Evolutionary conservation across 2,888 invertebrate species (phyloP), one percentile per base, ranked within the genome.

Genomic region (Eulithis prunata): DNA sequence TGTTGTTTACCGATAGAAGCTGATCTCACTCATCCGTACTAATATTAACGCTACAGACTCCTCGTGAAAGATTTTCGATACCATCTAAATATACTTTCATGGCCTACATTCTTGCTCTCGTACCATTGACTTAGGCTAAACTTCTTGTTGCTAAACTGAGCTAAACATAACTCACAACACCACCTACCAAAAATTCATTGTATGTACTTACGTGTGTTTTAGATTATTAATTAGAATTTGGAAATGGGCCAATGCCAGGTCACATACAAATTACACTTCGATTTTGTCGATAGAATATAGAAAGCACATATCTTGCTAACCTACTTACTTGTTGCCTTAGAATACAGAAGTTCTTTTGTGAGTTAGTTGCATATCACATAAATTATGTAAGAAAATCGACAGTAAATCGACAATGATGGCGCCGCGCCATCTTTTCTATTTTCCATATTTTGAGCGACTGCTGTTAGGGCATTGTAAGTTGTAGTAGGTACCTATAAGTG

Each of bases 261-360:
- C 75, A 78, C 74, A 75, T 75, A 75, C 76, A 74, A 73, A 78
- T 78, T 79, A 79, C 61, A 71, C 71, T 76, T 75, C 66, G 71
- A 75, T 60, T 72, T 71, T 69, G 58, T 70, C 58, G 57, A 53
- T 54, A 62, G 68, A 72, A 70, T 69, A 69, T 57, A 41, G 52
- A 69, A 68, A 52, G 52, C 51, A 41, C 41, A 7, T 41, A 41
- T 41, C 10, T 41, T 41, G 10, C 8, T 41, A 7, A 11, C 41
- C 41, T 41, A 41, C 41, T 41, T 41, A 2, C 10, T 41, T 10
- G 10, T 41, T 8, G 41, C 41, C 41, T 41, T 41, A 41, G 6
- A 41, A 41, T 41, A 41, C 6, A 41, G 8, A 41, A 8, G 41
- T 41, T 6, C 49, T 28, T 2, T 12, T 36, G 1, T 6, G 8